Conservation (phyloP, 92 coral and sea anemone species). For the Micromussa lordhowensis region DNA sequence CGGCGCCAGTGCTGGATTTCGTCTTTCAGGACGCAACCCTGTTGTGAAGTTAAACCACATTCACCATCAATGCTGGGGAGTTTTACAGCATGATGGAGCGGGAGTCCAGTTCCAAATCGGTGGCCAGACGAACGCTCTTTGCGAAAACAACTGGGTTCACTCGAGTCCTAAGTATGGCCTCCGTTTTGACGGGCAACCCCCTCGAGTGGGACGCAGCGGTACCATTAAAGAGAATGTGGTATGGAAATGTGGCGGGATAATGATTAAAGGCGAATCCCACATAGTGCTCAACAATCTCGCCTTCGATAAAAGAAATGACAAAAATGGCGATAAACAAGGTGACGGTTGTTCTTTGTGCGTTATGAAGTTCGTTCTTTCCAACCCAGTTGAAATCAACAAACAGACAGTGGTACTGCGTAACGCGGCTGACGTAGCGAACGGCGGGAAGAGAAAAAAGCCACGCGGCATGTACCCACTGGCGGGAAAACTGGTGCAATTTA, state of each 20-base stretch:
- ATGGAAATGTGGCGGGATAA: conserved; percentile 70
- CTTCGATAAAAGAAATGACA: conserved; percentile 61
- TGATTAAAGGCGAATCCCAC: conserved; percentile 79
- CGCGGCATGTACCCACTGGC: conserved; percentile 58
- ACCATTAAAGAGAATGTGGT: conserved; percentile 74
- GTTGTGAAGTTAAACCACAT: conserved; percentile 48
- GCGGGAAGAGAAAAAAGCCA: conserved; percentile 61
- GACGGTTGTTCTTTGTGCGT: conserved; percentile 71
- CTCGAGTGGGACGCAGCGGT: conserved; percentile 64
- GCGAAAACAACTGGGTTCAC: conserved; percentile 72
- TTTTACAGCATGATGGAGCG: conserved; percentile 60
- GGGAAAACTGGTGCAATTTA: conserved; percentile 51
- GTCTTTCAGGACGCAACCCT: conserved; percentile 36
- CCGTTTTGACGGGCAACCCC: conserved; percentile 76
- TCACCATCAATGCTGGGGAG: conserved; percentile 71
- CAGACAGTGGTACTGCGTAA: conserved; percentile 59
- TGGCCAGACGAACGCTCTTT: conserved; percentile 68
- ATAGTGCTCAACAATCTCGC: conserved; percentile 72
- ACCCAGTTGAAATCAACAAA: conserved; percentile 67
- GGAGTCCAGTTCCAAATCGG: conserved; percentile 58
- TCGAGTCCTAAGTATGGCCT: conserved; percentile 77
- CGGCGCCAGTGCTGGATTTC: conserved; percentile 57
- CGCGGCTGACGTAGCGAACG: conserved; percentile 79
- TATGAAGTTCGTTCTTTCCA: conserved; percentile 61
- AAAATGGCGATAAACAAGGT: conserved; percentile 55